A percentile compares a stretch with the other conserved stretches of the same genome.
Evolutionary conservation across 37 sponge, comb jelly and placozoan species (phyloP).

Genomic region (Mnemiopsis leidyi): DNA sequence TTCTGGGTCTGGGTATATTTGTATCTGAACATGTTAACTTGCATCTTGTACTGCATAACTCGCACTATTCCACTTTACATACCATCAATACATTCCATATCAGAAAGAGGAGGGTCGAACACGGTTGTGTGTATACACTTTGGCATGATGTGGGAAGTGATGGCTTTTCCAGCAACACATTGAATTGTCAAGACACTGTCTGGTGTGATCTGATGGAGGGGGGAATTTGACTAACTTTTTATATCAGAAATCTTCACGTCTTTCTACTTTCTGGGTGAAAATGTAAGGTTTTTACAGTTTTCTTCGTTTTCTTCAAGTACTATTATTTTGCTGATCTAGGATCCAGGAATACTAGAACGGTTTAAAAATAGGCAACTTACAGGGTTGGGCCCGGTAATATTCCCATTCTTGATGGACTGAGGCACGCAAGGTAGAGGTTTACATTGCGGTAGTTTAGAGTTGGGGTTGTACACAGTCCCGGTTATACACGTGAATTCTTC

Average conservation of each 20-base stretch:
- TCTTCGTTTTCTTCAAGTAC: too few species aligned
- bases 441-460: slow-evolving; percentile 6
- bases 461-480: neutral
- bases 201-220: slow-evolving; percentile 12
- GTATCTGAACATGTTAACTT: too few species aligned
- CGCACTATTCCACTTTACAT: too few species aligned
- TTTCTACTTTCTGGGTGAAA: too few species aligned
- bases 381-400: neutral
- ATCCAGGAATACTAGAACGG: too few species aligned
- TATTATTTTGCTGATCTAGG: too few species aligned
- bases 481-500: neutral
- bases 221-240: too few species aligned
- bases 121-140: neutral
- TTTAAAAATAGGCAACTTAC: too few species aligned
- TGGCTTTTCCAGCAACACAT: neutral
- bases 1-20: too few species aligned
- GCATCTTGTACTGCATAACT: too few species aligned
- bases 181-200: neutral
- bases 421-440: neutral
- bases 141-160: neutral
- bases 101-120: neutral
- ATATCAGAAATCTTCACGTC: too few species aligned
- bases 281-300: too few species aligned
- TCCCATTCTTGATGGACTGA: neutral
- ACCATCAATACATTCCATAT: neutral